Percentiles rank a stretch among this genome's conserved stretches.
Conservation (phyloP, 2,113 vertebrate species). For the Dasyprocta punctata region DNA sequence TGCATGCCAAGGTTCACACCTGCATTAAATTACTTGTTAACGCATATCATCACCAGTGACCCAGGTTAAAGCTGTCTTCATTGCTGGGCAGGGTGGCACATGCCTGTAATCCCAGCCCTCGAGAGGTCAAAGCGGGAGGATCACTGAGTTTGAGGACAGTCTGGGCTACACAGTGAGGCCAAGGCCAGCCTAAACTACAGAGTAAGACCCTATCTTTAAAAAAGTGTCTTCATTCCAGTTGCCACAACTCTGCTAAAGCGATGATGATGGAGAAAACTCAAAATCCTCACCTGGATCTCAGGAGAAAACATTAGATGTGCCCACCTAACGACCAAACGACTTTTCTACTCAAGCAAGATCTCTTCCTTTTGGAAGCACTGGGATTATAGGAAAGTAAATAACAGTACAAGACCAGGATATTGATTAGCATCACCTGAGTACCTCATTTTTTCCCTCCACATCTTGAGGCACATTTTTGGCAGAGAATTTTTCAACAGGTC, state of each 20-base stretch:
- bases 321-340: not conserved
- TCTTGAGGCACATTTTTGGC: constrained; percentile 38
- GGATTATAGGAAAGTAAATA: constrained; percentile 23
- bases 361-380: not conserved
- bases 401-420: not conserved
- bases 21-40: constrained; percentile 5
- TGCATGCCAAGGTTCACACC: constrained; percentile 2
- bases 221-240: not conserved
- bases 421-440: not conserved
- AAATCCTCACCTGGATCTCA: constrained; percentile 12
- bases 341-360: not conserved
- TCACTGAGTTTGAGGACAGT: no score
- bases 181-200: no score
- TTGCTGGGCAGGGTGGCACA: no score
- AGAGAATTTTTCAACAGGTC: not conserved
- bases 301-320: not conserved
- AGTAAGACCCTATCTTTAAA: no score
- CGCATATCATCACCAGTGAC: not conserved
- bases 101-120: no score
- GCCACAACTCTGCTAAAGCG: not conserved
- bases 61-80: not conserved
- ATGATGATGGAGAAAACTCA: not conserved
- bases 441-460: not conserved
- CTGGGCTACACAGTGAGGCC: no score
- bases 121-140: no score